phyloP scores from a whole-genome alignment of 2,113 vertebrate genomes.

The Varanus salvator region DNA sequence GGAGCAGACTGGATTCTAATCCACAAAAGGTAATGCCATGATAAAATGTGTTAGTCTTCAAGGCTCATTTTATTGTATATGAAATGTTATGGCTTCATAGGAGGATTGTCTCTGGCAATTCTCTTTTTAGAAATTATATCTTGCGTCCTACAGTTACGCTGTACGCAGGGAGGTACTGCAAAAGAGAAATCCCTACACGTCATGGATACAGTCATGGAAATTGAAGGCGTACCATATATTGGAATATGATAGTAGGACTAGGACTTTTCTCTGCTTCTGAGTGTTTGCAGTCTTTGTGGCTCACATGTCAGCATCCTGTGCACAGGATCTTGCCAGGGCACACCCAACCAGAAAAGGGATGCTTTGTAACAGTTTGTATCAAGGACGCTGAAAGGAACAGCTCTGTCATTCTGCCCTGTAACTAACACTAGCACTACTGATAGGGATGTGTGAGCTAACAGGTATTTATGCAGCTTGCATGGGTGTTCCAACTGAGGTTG shows the following conservation, averaged over 20 bases:
- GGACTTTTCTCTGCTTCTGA: not conserved
- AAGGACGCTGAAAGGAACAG: not conserved
- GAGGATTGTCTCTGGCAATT: not conserved
- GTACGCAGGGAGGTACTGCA: not conserved
- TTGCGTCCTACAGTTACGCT: not conserved
- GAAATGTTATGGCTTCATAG: not conserved
- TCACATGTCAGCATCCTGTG: not conserved
- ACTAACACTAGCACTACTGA: not conserved
- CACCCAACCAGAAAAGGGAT: not conserved
- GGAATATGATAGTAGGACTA: not conserved
- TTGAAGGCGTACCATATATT: not conserved
- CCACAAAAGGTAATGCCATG: not conserved
- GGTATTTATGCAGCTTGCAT: not conserved
- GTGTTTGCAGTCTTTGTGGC: not conserved
- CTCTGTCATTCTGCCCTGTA: not conserved
- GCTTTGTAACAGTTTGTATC: not conserved
- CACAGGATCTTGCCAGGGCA: not conserved
- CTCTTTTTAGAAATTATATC: too few relatives aligned
- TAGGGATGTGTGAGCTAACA: not conserved
- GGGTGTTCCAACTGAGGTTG: not conserved
- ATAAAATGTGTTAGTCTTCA: not conserved
- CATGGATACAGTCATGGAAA: not conserved
- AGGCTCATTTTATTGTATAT: not conserved
- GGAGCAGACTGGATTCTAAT: not conserved
- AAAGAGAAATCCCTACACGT: not conserved